Evolutionary conservation across 2,888 invertebrate genomes (phyloP), one percentile per base, ranked within the genome.

Genomic region (Ochlodes sylvanus): DNA sequence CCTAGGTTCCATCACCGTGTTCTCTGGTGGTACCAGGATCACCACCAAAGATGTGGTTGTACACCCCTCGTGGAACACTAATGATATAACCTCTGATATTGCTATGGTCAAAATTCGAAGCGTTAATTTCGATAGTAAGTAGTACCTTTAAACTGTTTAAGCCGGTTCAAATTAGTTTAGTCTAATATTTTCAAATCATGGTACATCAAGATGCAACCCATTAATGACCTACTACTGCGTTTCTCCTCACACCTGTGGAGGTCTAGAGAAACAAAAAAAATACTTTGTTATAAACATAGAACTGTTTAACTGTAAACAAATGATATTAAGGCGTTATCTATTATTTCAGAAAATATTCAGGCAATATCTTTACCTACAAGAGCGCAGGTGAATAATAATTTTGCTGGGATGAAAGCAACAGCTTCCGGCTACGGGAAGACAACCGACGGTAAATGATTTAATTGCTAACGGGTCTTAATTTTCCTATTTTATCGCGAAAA

Each of bases 381-480:
- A 0, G 69, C 77, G 21, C 83, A 88, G 7, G 83, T 76, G 0
- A 86, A 81, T 63, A 69, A 76, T 5, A 76, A 82, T 69, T 91
- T 88, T 27, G 77, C 81, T 0, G 91, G 90, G 0, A 44, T 77
- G 44, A 75, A 77, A 0, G 92, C 80, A 0, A 73, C 75, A 0
- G 83, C 88, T 0, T 84, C 90, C 0, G 92, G 92, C 1, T 92
- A 79, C 38, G 92, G 92, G 1, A 92, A 86, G 71, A 89, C 83
- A 0, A 87, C 79, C 19, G 89, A 90, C 58, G 81, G 92, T 90
- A 75, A 19, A 82, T 79, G 19, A 41, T 50, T 52, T 38, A 41
- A 10, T 55, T 55, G 9, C 1, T 12, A 14, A 10, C 14, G 42
- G 5, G n/a, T n/a, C 12, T 10, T 42, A n/a, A 42, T 15, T 42